phyloP scores from a whole-genome alignment of 2,888 invertebrate genomes.

The Limnephilus auricula region DNA sequence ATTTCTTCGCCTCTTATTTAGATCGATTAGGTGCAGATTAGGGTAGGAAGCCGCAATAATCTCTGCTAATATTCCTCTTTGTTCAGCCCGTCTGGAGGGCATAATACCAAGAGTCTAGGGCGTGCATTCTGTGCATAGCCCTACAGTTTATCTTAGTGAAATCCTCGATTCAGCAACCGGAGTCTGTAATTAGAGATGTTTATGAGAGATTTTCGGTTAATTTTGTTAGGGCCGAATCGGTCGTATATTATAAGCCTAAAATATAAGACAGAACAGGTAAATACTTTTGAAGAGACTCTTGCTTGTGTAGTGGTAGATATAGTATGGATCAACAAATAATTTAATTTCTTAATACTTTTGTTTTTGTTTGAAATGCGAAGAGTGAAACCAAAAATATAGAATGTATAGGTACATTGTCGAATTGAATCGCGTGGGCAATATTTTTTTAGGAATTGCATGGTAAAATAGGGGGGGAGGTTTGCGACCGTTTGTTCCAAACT shows the following conservation, averaged over 20 bases:
- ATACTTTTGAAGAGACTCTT: background rate
- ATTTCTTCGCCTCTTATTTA: constrained; percentile 48
- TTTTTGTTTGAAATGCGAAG: too few relatives aligned
- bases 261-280: background rate
- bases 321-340: too few relatives aligned
- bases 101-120: background rate
- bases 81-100: constrained; percentile 50
- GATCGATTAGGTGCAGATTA: constrained; percentile 59
- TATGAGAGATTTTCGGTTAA: constrained; percentile 54
- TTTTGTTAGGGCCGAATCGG: background rate
- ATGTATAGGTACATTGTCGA: too few relatives aligned
- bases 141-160: constrained; percentile 5
- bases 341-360: too few relatives aligned
- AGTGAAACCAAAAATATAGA: too few relatives aligned
- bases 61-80: constrained; percentile 31
- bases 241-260: background rate
- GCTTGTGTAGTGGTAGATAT: too few relatives aligned
- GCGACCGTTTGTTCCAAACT: too few relatives aligned
- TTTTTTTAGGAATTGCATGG: too few relatives aligned
- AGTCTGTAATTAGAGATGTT: constrained; percentile 51
- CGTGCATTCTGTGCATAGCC: background rate
- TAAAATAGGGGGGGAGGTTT: too few relatives aligned
- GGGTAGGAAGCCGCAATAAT: background rate
- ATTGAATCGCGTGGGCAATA: too few relatives aligned
- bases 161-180: constrained; percentile 46